Evolutionary conservation across 2,888 invertebrate genomes (phyloP), one percentile per base, ranked within the genome.

Genomic region (Cybosia mesomella): DNA sequence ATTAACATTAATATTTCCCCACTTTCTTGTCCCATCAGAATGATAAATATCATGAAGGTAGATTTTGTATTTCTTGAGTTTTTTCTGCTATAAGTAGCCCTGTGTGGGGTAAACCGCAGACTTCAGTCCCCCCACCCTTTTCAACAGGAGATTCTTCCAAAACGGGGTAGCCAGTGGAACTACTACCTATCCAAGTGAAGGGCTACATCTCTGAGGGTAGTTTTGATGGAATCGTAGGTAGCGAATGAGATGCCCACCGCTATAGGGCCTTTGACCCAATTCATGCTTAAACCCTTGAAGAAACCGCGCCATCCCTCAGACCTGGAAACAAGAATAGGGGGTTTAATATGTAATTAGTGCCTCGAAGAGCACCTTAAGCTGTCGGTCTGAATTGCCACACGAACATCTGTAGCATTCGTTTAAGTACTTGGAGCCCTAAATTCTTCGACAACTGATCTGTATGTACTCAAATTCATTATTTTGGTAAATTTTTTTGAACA

Each of bases 251-350:
- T 98, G 69, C 99, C 99, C 13, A 98, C 98, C 0, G 98, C 97
- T 64, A 98, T 97, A 10, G 98, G 98, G 0, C 98, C 98, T 89
- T 98, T 98, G 65, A 99, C 97, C 99, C 99, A 99, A 93, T 99
- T 99, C 98, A 99, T 98, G 82, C 98, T 98, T n/a, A 99, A 96
- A 0, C 99, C 99, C 92, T 99, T 99, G 96, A 98, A 99, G 89
- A 99, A 97, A 0, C 99, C 99, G 64, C 96, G 96, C 88, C 96
- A 96, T 34, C 99, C 99, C 91, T 99, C 99, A 78, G 97, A 96
- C 68, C 98, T 98, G 93, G 15, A 36, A 49, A 34, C 9, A 0
- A 21, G 57, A 24, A 18, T 18, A n/a, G n/a, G n/a, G n/a, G n/a
- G n/a, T n/a, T n/a, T n/a, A 5, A 34, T 22, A n/a, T 9, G 32